Base-by-base conservation (phyloP, 2,113 vertebrate species). In the Panthera tigris region DNA sequence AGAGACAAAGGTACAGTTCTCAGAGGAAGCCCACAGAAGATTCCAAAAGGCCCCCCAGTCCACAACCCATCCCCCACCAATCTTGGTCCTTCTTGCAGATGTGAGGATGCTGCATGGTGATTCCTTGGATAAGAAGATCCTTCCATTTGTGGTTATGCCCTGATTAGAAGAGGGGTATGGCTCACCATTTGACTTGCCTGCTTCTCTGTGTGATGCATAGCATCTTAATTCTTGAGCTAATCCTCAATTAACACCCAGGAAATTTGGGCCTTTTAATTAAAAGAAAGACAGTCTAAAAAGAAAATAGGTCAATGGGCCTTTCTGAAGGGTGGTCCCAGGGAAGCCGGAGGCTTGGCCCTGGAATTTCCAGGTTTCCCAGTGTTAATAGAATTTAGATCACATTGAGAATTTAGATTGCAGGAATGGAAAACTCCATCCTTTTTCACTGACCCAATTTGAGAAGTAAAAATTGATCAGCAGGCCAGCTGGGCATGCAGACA, bases 381-480 rank as follows among this genome's bases (percentile, higher is more conserved):
- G 48, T 76, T 73, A 19, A 78, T 1, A 74, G 91, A 82, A 79
- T 76, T 65, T 55, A 80, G 78, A 65, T 33, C 1, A 4, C 55
- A 5, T 10, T 18, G 89, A 63, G 52, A 65, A 84, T 95, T 55
- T 41, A 85, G 66, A 91, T 12, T 8, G 25, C 11, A 29, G 45
- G 61, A 36, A 86, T 1, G 48, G 92, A 93, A 79, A 88, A 45
- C 69, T 18, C 65, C 39, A 23, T 93, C 83, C 89, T 94, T 92
- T 96, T 73, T 89, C 69, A 45, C 84, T 96, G 97, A 98, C 94
- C 98, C 97, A 97, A 83, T 98, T 95, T 97, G 91, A 94, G 95
- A 94, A 96, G 97, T 97, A 93, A 94, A 97, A 97, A 92, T 86
- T 95, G 97, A 97, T 97, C 93, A 71, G 88, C 90, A 84, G 97